Conservation (phyloP, 1,140 invertebrate genomes). For the Elysia chlorotica region DNA sequence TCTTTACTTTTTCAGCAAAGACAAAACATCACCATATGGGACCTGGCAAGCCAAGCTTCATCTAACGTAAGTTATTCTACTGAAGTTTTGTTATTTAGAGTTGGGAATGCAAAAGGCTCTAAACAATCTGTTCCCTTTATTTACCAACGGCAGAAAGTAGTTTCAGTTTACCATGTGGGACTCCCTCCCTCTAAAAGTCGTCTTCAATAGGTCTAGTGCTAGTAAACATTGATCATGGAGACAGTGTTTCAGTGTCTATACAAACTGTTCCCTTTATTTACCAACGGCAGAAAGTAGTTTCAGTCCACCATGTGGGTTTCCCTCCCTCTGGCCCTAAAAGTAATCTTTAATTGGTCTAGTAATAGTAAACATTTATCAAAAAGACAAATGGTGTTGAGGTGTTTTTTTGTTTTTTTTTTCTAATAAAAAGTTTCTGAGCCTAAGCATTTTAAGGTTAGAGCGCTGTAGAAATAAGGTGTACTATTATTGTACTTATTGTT, state of each 20-base stretch:
- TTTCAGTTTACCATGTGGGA: no score
- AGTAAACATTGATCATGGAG: not conserved
- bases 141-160: not conserved
- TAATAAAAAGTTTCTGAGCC: no score
- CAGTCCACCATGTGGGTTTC: no score
- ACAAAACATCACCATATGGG: constrained; percentile 11
- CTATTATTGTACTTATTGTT: no score
- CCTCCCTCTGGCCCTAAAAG: no score
- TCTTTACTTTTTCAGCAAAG: constrained; percentile 9
- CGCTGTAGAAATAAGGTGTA: no score
- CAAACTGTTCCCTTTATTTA: not conserved
- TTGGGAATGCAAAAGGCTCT: no score
- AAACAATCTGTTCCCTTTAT: not conserved
- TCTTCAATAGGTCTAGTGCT: not conserved
- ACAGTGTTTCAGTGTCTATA: no score
- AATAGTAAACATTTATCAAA: not conserved
- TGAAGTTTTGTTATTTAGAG: not conserved
- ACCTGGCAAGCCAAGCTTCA: not conserved
- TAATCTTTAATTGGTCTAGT: not conserved
- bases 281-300: not conserved
- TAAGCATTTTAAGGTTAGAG: no score
- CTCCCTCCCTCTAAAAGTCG: no score
- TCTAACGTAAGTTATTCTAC: not conserved
- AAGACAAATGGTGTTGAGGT: no score
- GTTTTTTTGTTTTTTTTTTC: no score